A percentile compares a stretch with the other conserved stretches of the same genome.
Conservation (phyloP, 2,113 vertebrate genomes). For the Isurus oxyrinchus region DNA sequence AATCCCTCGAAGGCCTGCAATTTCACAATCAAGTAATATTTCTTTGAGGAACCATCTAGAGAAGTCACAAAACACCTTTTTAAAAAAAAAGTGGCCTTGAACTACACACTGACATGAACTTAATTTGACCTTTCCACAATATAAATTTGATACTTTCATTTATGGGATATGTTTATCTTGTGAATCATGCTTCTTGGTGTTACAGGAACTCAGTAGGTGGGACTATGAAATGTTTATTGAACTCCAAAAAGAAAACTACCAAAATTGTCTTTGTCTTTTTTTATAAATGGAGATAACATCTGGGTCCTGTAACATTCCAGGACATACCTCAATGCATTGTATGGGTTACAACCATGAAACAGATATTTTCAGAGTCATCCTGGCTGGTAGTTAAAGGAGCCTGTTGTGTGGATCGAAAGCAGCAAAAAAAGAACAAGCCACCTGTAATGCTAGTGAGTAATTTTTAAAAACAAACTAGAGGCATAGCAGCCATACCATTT, state of each 20-base stretch:
- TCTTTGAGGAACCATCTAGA: not conserved
- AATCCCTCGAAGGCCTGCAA: not conserved
- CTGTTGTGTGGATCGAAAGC: not conserved
- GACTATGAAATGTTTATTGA: not conserved
- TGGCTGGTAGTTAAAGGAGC: not conserved
- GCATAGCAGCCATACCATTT: not conserved
- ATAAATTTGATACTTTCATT: not conserved
- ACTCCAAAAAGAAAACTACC: not conserved
- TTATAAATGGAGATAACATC: not conserved
- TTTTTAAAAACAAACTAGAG: not conserved
- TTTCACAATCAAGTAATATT: not conserved
- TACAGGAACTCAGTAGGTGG: not conserved
- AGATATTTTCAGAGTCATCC: not conserved
- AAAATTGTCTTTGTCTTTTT: not conserved
- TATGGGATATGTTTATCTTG: not conserved
- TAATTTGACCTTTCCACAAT: not conserved
- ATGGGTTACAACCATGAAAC: no score
- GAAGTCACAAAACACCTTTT: not conserved
- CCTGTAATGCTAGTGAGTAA: not conserved
- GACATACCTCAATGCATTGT: not conserved
- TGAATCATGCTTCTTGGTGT: not conserved
- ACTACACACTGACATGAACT: not conserved
- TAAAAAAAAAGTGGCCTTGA: not conserved
- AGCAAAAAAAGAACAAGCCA: not conserved
- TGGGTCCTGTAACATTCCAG: not conserved